Base-by-base conservation (phyloP, 2,797 vertebrate species). In the Tachyglossus aculeatus region DNA sequence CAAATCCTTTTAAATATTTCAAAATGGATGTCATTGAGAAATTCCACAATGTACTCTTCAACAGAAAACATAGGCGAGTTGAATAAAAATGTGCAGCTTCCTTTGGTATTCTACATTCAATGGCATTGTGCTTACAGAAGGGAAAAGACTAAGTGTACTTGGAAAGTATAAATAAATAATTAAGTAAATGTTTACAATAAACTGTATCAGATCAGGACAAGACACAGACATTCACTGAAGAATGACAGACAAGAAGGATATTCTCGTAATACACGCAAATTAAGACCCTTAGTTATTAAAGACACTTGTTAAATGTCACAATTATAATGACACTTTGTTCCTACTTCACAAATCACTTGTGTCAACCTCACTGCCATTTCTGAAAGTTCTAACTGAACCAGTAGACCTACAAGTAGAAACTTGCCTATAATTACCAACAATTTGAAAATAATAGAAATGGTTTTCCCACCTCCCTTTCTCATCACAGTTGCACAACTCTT, bases 121-220 rank as follows among this genome's bases (percentile, higher is more conserved):
- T 9, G 3, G 3, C 37, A 27, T 40, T 36, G 39, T 10, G 29
- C 6, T 9, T 51, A 6, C 2, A 11, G 21, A 48, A 48, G 22
- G 25, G 52, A 68, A 48, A 25, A 16, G 19, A 55, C 31, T 45
- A 6, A 8, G 32, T 7, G 3, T n/a, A n/a, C 11, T 6, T 16
- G 6, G 25, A 75, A 66, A 77, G 68, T 71, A 57, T 33, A 48
- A 67, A 73, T 71, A 53, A 67, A 74, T 71, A 71, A 80, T 68
- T 62, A 68, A 84, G 70, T 59, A 67, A 54, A 43, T 54, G 29
- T 71, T 85, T 78, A 75, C 58, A 61, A 83, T 80, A 79, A 80
- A 80, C 48, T 57, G 73, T 85, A 81, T 85, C 85, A 64, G 71
- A 53, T 31, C 58, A 68, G 62, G 71, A 81, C 78, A 83, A 80